Evolutionary conservation across 2,888 invertebrate species (phyloP), one percentile per base, ranked within the genome.

Genomic region (Crocallis elinguaria): DNA sequence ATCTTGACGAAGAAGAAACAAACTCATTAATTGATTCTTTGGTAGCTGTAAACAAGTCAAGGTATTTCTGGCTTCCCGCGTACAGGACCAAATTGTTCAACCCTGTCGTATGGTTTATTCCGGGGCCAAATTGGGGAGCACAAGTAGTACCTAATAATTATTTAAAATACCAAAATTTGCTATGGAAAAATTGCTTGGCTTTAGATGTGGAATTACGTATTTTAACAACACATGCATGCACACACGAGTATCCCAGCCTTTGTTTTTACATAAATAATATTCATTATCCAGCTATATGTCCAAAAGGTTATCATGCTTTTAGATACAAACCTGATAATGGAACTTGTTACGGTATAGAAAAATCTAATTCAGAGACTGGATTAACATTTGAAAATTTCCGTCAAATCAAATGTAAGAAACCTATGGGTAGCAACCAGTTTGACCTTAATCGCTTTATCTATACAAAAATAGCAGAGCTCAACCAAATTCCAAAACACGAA

Each of bases 61-160:
- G 71, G 57, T 81, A 75, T 51, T 86, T 76, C 65, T 93, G 93
- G 93, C 62, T 93, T 45, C 93, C 93, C 11, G 85, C 88, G 2
- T 78, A 78, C 35, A 81, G 93, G 29, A 64, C 69, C n/a, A 82
- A 82, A 39, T 57, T 75, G 25, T 92, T 86, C 57, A 80, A 84
- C 51, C 92, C 92, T 13, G 64, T 92, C 11, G 76, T 84, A 5
- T 92, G 92, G 88, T 72, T 77, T 13, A 82, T 92, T 48, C 92
- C 93, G 0, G 93, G 93, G 3, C 81, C 83, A 4, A 80, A 85
- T 58, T 88, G 88, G 87, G 82, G 86, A 14, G 66, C 64, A 52
- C 57, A 37, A 11, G 73, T 88, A 1, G 53, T 62, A 57, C 43
- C 55, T 0, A 77, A 70, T 38, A 60, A 71, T 27, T 54, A 62